These are phyloP conservation scores for Antedon mediterranea DNA, from an alignment of 53 echinoderm and acorn worm species.

Conservation along the genomic window DNA sequence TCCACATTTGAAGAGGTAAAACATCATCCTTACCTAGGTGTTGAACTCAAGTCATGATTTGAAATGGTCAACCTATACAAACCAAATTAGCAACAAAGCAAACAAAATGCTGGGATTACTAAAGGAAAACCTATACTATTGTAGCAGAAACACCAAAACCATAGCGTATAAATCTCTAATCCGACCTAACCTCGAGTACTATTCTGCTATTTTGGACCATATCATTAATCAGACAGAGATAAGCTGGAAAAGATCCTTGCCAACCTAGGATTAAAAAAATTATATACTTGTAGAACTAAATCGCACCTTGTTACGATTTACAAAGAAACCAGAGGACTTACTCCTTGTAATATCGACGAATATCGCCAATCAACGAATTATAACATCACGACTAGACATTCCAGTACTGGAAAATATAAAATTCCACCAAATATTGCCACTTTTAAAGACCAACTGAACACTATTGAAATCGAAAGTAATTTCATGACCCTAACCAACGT, in stretches of 20 bases:
- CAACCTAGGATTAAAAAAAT: too few species aligned
- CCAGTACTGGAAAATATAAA: too few species aligned
- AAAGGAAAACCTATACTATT: neutral
- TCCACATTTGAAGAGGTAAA: neutral
- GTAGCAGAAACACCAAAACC: neutral
- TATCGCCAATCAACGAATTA: too few species aligned
- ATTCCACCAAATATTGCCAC: too few species aligned
- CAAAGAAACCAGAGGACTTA: too few species aligned
- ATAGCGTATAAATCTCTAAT: neutral
- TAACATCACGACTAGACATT: too few species aligned
- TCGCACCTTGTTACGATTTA: too few species aligned
- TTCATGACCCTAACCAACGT: too few species aligned
- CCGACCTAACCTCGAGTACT: constrained; percentile 3
- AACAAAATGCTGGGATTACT: neutral
- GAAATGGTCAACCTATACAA: constrained; percentile 1
- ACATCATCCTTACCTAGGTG: neutral
- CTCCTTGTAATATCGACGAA: too few species aligned
- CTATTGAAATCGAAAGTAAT: too few species aligned
- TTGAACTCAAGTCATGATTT: neutral
- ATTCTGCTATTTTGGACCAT: neutral
- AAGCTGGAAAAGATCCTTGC: neutral
- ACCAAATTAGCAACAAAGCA: neutral
- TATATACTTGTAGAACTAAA: too few species aligned
- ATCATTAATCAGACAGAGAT: neutral
- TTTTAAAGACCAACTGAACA: too few species aligned